A percentile compares a stretch with the other conserved stretches of the same genome.
Conservation (phyloP, 1,140 invertebrate species). For the Drosophila bocki region DNA sequence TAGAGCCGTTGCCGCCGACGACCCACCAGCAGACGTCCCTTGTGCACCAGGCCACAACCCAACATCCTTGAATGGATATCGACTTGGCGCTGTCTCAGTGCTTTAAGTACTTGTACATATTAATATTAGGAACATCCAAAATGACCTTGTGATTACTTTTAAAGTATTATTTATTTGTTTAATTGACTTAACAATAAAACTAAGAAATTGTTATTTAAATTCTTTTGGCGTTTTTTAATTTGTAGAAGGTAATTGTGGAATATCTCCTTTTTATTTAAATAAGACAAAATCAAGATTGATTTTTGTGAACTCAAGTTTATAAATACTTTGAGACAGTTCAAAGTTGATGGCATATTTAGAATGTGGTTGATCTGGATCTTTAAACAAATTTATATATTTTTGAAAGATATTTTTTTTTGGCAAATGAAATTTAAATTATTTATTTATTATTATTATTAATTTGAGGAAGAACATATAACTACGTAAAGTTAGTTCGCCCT, state of each 20-base stretch:
- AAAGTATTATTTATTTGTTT: slow-evolving; percentile 48
- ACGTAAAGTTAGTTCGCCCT: too few relatives aligned
- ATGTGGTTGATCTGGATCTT: too few relatives aligned
- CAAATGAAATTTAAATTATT: too few relatives aligned
- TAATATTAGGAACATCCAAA: background rate
- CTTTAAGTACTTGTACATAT: background rate
- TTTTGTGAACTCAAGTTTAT: too few relatives aligned
- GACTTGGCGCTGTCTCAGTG: slow-evolving; percentile 4
- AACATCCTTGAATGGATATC: slow-evolving; percentile 26
- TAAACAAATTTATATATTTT: too few relatives aligned
- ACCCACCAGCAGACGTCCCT: slow-evolving; percentile 9
- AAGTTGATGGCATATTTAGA: background rate
- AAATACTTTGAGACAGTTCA: background rate
- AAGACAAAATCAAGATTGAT: too few relatives aligned
- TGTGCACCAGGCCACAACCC: slow-evolving; percentile 12
- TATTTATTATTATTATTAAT: too few relatives aligned
- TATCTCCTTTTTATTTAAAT: too few relatives aligned
- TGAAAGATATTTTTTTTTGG: too few relatives aligned
- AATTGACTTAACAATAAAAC: slow-evolving; percentile 59
- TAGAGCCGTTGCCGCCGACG: slow-evolving; percentile 15
- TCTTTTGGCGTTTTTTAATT: background rate
- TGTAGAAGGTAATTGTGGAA: background rate
- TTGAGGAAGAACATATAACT: too few relatives aligned
- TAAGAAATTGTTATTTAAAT: slow-evolving; percentile 30
- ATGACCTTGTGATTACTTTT: slow-evolving; percentile 57